A percentile compares a stretch with the other conserved stretches of the same genome.
phyloP scores from a whole-genome alignment of 2,113 vertebrate genomes.

The Elanus axillaris region DNA sequence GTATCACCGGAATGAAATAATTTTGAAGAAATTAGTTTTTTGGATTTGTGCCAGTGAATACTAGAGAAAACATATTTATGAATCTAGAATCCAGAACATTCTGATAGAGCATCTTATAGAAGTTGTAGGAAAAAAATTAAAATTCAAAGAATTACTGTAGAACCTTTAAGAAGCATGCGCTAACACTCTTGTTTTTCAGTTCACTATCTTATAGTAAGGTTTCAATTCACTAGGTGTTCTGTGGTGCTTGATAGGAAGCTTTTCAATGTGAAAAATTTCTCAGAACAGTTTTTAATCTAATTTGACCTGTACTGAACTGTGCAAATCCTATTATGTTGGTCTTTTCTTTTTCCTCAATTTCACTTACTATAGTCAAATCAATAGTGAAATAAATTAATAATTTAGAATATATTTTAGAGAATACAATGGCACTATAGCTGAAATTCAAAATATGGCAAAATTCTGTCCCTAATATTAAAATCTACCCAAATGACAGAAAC shows the following conservation, averaged over 20 bases:
- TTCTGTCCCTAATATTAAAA: neutral
- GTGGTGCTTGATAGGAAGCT: neutral
- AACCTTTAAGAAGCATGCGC: neutral
- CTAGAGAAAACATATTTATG: neutral
- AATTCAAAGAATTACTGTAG: neutral
- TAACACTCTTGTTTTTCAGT: neutral
- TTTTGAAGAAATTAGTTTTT: neutral
- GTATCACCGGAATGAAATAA: neutral
- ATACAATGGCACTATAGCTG: neutral
- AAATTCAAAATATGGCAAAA: neutral
- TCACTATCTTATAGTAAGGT: neutral
- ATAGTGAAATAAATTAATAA: neutral
- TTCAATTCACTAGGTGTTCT: neutral
- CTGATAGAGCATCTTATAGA: neutral
- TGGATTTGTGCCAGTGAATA: neutral
- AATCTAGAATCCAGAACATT: neutral
- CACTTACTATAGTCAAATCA: neutral
- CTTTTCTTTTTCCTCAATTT: neutral
- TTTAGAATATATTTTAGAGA: neutral
- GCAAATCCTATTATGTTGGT: neutral
- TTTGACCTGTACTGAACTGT: neutral
- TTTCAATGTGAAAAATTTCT: neutral
- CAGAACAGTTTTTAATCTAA: neutral
- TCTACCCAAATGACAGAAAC: neutral
- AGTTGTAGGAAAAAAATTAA: neutral